phyloP scores from a whole-genome alignment of 2,113 vertebrate genomes.

The Megalops atlanticus region DNA sequence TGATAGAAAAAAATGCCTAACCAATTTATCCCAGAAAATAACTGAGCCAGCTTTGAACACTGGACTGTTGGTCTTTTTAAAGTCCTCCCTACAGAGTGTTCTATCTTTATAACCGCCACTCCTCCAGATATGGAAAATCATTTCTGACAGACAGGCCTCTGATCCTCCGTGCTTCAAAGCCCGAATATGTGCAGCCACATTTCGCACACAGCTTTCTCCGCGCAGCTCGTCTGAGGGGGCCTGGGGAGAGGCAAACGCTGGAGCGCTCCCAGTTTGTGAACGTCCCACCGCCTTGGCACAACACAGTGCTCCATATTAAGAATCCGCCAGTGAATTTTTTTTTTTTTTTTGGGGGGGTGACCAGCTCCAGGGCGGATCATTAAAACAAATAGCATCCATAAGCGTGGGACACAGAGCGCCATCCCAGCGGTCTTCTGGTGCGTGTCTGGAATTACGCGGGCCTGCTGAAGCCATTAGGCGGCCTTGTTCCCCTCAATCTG shows the following conservation, averaged over 20 bases:
- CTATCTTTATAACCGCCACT: neutral
- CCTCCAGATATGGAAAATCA: neutral
- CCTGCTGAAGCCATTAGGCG: neutral
- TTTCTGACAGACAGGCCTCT: neutral
- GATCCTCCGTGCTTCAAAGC: slow-evolving; percentile 4
- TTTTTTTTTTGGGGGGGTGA: neutral
- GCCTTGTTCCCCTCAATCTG: neutral
- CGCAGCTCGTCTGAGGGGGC: neutral
- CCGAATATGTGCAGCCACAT: neutral
- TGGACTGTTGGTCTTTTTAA: neutral
- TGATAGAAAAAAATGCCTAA: too few relatives aligned
- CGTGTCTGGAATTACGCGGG: neutral
- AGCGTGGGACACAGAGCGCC: neutral
- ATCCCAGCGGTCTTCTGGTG: neutral
- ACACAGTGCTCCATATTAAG: neutral
- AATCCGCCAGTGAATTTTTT: neutral
- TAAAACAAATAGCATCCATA: slow-evolving; percentile 13
- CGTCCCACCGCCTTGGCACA: neutral
- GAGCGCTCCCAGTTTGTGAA: neutral
- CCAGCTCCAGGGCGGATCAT: neutral
- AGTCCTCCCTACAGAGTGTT: neutral
- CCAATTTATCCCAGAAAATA: too few relatives aligned
- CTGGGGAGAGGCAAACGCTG: neutral
- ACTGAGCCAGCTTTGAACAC: neutral
- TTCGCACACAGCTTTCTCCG: neutral